Conservation (phyloP, 2,113 vertebrate genomes). For the Heteronetta atricapilla region DNA sequence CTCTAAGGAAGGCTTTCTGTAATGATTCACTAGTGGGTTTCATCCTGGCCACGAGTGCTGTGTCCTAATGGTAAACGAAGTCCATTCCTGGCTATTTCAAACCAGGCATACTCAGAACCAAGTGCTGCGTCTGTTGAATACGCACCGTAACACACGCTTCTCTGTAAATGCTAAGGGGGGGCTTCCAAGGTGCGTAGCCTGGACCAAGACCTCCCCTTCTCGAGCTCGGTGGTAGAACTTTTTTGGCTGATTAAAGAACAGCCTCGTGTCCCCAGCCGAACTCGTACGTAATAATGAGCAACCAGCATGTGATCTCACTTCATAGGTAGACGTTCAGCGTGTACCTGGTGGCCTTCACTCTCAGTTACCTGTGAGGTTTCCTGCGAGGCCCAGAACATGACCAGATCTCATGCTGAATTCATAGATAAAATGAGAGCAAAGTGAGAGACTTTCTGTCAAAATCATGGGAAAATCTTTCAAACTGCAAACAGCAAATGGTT, state of each 20-base stretch:
- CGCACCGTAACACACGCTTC: background rate
- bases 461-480: background rate
- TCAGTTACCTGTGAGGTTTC: background rate
- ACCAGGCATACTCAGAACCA: background rate
- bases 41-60: background rate
- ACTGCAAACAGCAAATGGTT: background rate
- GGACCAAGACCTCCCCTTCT: background rate
- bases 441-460: background rate
- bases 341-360: background rate
- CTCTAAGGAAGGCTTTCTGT: background rate
- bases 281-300: accelerated
- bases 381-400: background rate
- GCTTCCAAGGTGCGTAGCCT: background rate
- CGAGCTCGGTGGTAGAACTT: background rate
- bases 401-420: background rate
- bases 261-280: background rate
- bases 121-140: accelerated
- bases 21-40: background rate
- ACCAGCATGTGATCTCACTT: background rate
- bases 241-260: background rate
- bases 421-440: background rate
- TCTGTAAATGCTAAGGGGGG: background rate
- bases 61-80: background rate
- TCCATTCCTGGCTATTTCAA: background rate
- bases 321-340: background rate